Percentiles rank a stretch among this genome's conserved stretches.
These are phyloP conservation scores for Uria aalge DNA, from an alignment of 2,113 vertebrate species.

Conservation along the genomic window DNA sequence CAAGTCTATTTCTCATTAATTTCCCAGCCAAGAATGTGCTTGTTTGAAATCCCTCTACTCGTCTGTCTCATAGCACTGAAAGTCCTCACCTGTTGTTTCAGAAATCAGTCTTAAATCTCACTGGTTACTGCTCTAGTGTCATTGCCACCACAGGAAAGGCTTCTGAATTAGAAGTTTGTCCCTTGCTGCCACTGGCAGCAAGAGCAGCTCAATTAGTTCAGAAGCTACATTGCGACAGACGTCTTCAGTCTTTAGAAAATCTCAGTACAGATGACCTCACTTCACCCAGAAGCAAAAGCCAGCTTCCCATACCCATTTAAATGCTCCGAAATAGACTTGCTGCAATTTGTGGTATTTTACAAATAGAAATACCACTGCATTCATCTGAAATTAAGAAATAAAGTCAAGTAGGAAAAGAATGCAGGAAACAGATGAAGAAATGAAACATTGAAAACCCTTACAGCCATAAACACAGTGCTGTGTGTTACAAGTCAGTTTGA, in stretches of 20 bases:
- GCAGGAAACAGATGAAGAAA: not conserved
- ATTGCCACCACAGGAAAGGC: not conserved
- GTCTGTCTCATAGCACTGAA: not conserved
- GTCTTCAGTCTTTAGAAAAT: not conserved
- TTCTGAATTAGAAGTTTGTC: not conserved
- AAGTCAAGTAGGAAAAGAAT: not conserved
- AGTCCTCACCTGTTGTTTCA: not conserved
- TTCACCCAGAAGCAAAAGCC: conserved; percentile 11
- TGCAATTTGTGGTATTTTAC: conserved; percentile 9
- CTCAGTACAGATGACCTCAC: conserved; percentile 16
- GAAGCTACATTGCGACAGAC: not conserved
- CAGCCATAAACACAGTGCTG: not conserved
- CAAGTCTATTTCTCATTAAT: not conserved
- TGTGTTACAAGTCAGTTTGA: not conserved
- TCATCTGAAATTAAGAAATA: not conserved
- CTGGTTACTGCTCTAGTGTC: not conserved
- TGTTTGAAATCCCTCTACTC: not conserved
- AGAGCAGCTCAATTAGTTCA: conserved; percentile 28
- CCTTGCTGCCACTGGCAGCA: conserved; percentile 19
- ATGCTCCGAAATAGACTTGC: not conserved
- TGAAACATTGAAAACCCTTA: not conserved
- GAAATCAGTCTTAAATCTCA: not conserved
- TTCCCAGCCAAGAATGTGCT: not conserved
- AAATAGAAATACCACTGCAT: not conserved
- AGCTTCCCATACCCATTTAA: not conserved